Base-by-base conservation (phyloP, 2,113 vertebrate genomes). In the Petroica traversi region DNA sequence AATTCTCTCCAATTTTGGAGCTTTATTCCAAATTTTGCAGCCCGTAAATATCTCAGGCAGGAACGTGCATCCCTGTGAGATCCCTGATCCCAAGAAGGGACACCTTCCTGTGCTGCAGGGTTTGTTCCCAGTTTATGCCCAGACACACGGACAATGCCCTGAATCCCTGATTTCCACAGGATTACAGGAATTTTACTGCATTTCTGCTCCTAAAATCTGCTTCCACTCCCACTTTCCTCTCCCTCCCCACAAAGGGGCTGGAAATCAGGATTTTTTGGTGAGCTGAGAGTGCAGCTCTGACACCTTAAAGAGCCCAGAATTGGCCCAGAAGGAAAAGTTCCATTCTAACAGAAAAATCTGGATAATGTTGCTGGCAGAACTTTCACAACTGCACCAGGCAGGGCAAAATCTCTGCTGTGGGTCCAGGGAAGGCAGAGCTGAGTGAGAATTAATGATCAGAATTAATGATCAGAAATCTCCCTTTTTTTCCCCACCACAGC, bases 131-230 rank as follows among this genome's bases (percentile, higher is more conserved):
- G 15, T 3, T 15, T 26, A 24, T 24, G 36, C 48, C 5, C 46
- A 58, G 34, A 41, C 6, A 31, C 45, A 14, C 0, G 1, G 46
- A 22, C 29, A 2, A 3, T 0, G 14, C 12, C 2, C 0, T 5
- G 33, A 28, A 41, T 3, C 68, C n/a, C 2, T 0, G 8, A 24
- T 63, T 69, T 38, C 57, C 84, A 18, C 19, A 28, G 58, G 33
- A 40, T 55, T 26, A 9, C 14, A 11, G 46, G 49, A 59, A 46
- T 7, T 8, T 15, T 4, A 5, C 13, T 5, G 41, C 9, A 68
- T 15, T 85, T 36, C 4, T 61, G 31, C 23, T 80, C 84, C 62
- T 18, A 2, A 9, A 4, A 40, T n/a, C 23, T 48, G 62, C 55
- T n/a, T 43, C 4, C 0, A 14, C n/a, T 40, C 12, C 26, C 25